Evolutionary conservation across 2,113 vertebrate genomes (phyloP).

Genomic region (Rhinoderma darwinii): DNA sequence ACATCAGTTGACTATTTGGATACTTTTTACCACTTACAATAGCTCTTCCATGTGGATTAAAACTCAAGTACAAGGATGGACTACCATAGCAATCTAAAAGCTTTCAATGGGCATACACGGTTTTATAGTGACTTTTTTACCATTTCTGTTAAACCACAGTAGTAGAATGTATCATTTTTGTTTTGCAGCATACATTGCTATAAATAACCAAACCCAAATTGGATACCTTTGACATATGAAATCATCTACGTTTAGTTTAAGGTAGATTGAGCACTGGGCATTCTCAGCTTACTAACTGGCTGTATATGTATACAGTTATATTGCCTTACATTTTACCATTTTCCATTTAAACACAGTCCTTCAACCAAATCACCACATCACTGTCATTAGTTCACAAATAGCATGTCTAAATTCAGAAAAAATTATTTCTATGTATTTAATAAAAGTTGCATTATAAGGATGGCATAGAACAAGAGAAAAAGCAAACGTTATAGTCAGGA

Average conservation of each 20-base stretch:
- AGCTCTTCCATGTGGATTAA: background rate
- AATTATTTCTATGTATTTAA: background rate
- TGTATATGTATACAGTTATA: background rate
- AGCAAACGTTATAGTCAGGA: background rate
- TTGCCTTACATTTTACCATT: background rate
- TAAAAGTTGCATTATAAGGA: background rate
- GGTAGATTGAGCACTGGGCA: background rate
- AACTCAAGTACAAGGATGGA: background rate
- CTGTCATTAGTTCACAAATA: constrained; percentile 20
- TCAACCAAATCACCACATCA: background rate
- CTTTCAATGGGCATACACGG: background rate
- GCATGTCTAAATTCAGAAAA: background rate
- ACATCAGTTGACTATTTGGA: background rate
- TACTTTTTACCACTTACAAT: background rate
- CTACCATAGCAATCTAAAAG: background rate
- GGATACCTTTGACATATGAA: background rate
- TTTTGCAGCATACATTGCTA: background rate
- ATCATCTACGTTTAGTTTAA: background rate
- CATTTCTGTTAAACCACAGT: background rate
- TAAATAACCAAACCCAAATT: background rate
- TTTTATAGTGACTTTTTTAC: background rate
- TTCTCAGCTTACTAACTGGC: background rate
- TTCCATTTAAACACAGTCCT: too few species aligned
- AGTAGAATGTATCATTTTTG: too few species aligned
- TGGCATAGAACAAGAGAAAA: background rate